Conservation (phyloP, 2,888 invertebrate species). For the Drosophila sordidapex region DNA sequence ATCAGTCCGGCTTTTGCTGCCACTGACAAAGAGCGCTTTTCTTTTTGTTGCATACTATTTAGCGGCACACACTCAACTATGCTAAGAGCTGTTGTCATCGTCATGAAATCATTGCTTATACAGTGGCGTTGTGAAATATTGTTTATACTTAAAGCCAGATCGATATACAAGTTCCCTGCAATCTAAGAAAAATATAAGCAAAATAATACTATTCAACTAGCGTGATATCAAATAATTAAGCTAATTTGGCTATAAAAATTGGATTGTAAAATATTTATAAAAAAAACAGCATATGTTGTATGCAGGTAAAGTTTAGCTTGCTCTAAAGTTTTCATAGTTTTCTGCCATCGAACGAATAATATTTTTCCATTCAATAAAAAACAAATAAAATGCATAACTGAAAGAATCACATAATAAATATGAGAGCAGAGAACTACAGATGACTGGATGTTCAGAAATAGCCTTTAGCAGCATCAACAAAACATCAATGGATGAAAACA, state of each 20-base stretch:
- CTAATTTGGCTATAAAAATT: background rate
- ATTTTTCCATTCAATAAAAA: conserved; percentile 1
- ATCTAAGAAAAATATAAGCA: no score
- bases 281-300: background rate
- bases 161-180: background rate
- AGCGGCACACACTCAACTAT: conserved; percentile 20
- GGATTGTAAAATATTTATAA: background rate
- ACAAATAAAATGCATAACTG: conserved; percentile 40
- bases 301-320: background rate
- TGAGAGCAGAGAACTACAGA: conserved; percentile 11
- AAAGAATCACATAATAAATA: conserved; percentile 27
- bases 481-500: conserved; percentile 42
- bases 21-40: conserved; percentile 58
- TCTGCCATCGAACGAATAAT: conserved; percentile 22
- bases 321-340: conserved; percentile 27
- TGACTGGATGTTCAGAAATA: conserved; percentile 32
- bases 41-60: conserved; percentile 34
- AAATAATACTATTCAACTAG: background rate
- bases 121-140: conserved; percentile 14
- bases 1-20: conserved; percentile 57
- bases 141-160: background rate
- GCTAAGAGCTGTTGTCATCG: conserved; percentile 35
- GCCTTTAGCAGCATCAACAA: conserved; percentile 49
- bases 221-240: background rate
- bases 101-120: conserved; percentile 40